Evolutionary conservation across 2,888 invertebrate genomes (phyloP).

Genomic region (Lacanobia oleracea): DNA sequence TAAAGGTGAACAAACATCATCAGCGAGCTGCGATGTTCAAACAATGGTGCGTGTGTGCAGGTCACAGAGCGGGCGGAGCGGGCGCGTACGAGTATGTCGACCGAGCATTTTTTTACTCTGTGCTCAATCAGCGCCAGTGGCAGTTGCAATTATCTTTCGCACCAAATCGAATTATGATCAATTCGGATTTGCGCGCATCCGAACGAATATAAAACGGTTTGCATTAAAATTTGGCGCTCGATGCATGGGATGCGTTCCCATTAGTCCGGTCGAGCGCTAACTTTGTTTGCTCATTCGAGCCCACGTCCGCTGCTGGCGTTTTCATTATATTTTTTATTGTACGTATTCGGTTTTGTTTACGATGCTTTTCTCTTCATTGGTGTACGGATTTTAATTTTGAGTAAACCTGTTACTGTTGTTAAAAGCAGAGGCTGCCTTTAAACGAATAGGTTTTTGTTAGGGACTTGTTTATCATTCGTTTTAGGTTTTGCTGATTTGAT

Average conservation of each 20-base stretch:
- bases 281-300: slow-evolving; percentile 82
- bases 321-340: slow-evolving; percentile 79
- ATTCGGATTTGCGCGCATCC: slow-evolving; percentile 90
- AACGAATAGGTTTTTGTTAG: not conserved
- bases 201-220: slow-evolving; percentile 91
- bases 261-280: slow-evolving; percentile 84
- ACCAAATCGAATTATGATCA: slow-evolving; percentile 91
- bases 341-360: slow-evolving; percentile 73
- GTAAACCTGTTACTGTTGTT: slow-evolving; percentile 34
- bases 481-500: not conserved
- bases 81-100: slow-evolving; percentile 61
- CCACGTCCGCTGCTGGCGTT: slow-evolving; percentile 75
- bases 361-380: slow-evolving; percentile 72
- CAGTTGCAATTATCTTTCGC: slow-evolving; percentile 90
- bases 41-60: slow-evolving; percentile 85
- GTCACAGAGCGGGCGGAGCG: slow-evolving; percentile 66
- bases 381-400: slow-evolving; percentile 68
- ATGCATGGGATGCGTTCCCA: slow-evolving; percentile 89
- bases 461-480: not conserved
- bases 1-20: slow-evolving; percentile 87
- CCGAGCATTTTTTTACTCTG: slow-evolving; percentile 83
- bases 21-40: slow-evolving; percentile 83
- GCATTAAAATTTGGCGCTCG: slow-evolving; percentile 89
- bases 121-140: slow-evolving; percentile 89
- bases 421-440: not conserved